Evolutionary conservation across 2,797 vertebrate genomes (phyloP), one percentile per base, ranked within the genome.

Genomic region (Urophycis tenuis): DNA sequence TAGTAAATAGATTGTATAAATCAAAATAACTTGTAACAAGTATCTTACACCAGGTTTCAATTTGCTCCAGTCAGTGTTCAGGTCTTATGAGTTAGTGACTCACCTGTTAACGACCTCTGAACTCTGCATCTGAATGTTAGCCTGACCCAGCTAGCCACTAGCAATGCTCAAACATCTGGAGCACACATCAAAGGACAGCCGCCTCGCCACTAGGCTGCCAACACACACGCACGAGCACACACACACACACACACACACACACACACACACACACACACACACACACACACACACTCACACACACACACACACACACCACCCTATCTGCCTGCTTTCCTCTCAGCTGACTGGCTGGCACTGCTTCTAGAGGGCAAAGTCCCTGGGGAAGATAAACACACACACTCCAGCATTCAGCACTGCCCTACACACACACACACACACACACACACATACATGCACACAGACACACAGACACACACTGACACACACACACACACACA

Each of bases 311-410:
- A 83, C 41, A 71, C 2, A 8, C 81, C 67, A 86, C 85, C 78
- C 78, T 74, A 14, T 81, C 83, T 78, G 86, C 72, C 84, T 82
- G 78, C 83, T 86, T 80, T 83, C 83, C 85, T 83, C 77, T 53
- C 91, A 91, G 90, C 90, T 93, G 91, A 93, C 88, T 83, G 85
- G 85, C 83, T 88, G 87, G 87, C 89, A 89, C 88, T 86, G 88
- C 86, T 89, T 85, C 81, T 77, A 80, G 74, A 82, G 91, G 87
- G 84, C 90, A 92, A 92, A 91, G 91, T 91, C 86, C 87, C 82
- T 0, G 73, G 77, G 79, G 32, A 84, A 83, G 85, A 81, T 75
- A 75, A 73, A 83, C 10, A 35, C 77, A 41, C 75, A 74, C 83
- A 81, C 36, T n/a, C n/a, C n/a, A n/a, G n/a, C n/a, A n/a, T n/a